Base-by-base conservation (phyloP, 2,888 invertebrate genomes). In the Chloroclystis v-ata region DNA sequence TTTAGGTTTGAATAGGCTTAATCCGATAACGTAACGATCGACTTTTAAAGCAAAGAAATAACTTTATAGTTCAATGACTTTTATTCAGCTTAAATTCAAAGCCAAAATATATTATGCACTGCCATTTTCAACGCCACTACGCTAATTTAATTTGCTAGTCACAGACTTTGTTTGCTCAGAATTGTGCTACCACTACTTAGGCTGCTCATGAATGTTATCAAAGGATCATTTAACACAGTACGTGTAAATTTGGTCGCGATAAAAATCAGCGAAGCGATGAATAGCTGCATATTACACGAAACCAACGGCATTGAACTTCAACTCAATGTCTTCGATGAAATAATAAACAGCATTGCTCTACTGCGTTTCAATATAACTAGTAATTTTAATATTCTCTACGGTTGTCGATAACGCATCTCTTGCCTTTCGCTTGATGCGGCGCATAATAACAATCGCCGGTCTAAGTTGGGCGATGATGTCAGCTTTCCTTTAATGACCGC, bases 391-490 rank as follows among this genome's bases (percentile, higher is more conserved):
- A 82, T 82, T 80, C 78, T 66, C 55, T 60, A 52, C 69, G 63
- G 65, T 70, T 58, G 56, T 60, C 72, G 77, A 82, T 83, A 80
- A 73, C 69, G 69, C 68, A 79, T 80, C 78, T 76, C 63, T 68
- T 63, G 67, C 71, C 73, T 80, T 81, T 78, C 78, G 72, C 70
- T 62, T 57, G 65, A 62, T 64, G 67, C 60, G 62, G 65, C 59
- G 70, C 78, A 74, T 75, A 78, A 82, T 69, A 80, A 84, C 81
- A 82, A 82, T 78, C 68, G 64, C 61, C 53, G 66, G 52, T 69
- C 75, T 76, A 78, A 82, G 67, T 79, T 73, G 51, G 78, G 73
- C 82, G 86, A 78, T 87, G 87, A 87, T 87, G 87, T 87, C 87
- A 87, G 82, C 67, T 65, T 69, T 75, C 76, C 78, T 77, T 75